phyloP scores from a whole-genome alignment of 2,888 invertebrate genomes.

The Aplocera efformata region DNA sequence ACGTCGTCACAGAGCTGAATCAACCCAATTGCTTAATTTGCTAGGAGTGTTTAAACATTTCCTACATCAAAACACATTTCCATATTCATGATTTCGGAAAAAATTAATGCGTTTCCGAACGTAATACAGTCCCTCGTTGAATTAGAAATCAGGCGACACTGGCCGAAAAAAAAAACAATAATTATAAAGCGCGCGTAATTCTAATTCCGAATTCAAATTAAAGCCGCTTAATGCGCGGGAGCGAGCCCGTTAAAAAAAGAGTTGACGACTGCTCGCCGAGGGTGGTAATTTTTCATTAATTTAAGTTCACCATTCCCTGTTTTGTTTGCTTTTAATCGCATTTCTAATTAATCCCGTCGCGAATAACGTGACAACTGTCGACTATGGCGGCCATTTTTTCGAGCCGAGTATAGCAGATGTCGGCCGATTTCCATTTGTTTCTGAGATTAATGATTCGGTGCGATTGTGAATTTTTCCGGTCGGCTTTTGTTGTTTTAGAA shows the following conservation, averaged over 20 bases:
- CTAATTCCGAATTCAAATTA: slow-evolving; percentile 81
- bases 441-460: slow-evolving; percentile 80
- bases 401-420: slow-evolving; percentile 76
- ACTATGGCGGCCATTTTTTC: slow-evolving; percentile 77
- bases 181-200: slow-evolving; percentile 81
- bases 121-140: slow-evolving; percentile 51
- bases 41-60: slow-evolving; percentile 1
- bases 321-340: slow-evolving; percentile 81
- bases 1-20: too few relatives aligned
- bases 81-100: slow-evolving; percentile 30
- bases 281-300: slow-evolving; percentile 82
- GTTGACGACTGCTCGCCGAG: slow-evolving; percentile 78
- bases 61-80: slow-evolving; percentile 20
- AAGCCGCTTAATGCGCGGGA: slow-evolving; percentile 81
- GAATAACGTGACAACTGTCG: slow-evolving; percentile 81
- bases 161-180: slow-evolving; percentile 73
- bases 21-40: too few relatives aligned
- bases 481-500: slow-evolving; percentile 81
- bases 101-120: slow-evolving; percentile 29
- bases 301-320: slow-evolving; percentile 81
- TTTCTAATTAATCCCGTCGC: slow-evolving; percentile 81
- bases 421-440: slow-evolving; percentile 81
- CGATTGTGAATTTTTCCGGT: slow-evolving; percentile 81
- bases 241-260: slow-evolving; percentile 79
- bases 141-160: slow-evolving; percentile 73